Conservation (phyloP, 2,888 invertebrate species). For the Rhorus exstirpatorius region DNA sequence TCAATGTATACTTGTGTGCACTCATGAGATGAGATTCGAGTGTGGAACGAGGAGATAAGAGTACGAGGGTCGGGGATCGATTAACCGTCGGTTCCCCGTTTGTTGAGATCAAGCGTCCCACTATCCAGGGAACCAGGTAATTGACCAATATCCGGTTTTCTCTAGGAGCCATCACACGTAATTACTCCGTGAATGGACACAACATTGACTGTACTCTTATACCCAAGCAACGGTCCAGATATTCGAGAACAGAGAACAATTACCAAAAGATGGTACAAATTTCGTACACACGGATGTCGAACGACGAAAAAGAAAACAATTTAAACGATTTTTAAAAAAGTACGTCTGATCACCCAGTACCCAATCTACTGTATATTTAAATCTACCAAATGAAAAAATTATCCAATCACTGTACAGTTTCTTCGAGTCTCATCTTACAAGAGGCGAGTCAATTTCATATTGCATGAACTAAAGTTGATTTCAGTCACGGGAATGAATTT, state of each 20-base stretch:
- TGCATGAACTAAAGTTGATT: background rate
- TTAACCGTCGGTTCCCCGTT: conserved; percentile 57
- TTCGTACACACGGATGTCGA: background rate
- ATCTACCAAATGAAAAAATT: background rate
- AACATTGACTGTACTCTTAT: conserved; percentile 3
- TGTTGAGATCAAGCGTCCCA: conserved; percentile 54
- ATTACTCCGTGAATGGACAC: conserved; percentile 49
- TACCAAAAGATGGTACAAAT: conserved; percentile 7
- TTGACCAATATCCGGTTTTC: conserved; percentile 71
- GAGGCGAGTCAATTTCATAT: background rate
- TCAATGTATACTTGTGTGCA: background rate
- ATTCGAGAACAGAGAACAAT: conserved; percentile 8
- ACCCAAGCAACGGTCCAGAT: conserved; percentile 2
- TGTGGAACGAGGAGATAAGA: conserved; percentile 22
- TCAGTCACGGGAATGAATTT: background rate
- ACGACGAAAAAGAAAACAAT: background rate
- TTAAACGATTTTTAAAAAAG: background rate
- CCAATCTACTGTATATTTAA: conserved; percentile 4
- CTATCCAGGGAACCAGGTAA: conserved; percentile 65
- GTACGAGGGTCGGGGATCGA: conserved; percentile 34
- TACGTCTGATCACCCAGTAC: background rate
- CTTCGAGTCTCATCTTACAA: background rate
- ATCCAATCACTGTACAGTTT: background rate
- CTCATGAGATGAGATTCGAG: conserved; percentile 24
- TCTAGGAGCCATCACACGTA: conserved; percentile 51